Evolutionary conservation across 2,888 invertebrate species (phyloP).

Genomic region (Himalopsyche anomala): DNA sequence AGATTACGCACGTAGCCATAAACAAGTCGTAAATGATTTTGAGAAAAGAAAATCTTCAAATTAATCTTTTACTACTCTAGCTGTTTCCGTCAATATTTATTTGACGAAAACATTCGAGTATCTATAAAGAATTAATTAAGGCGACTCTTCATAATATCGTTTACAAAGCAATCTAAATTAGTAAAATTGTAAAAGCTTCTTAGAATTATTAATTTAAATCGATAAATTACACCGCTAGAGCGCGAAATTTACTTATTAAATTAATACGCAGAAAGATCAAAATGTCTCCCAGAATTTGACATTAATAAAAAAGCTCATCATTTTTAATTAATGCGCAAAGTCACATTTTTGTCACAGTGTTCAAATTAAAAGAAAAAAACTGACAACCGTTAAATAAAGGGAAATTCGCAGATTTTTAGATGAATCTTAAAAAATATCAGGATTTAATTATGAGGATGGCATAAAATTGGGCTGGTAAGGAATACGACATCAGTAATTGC

Average conservation of each 20-base stretch:
- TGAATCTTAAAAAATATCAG: not conserved
- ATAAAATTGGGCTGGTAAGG: not conserved
- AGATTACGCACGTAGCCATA: no score
- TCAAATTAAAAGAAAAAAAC: constrained; percentile 1
- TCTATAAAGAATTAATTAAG: no score
- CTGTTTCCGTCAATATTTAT: no score
- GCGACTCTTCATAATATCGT: no score
- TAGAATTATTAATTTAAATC: not conserved
- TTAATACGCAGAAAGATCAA: not conserved
- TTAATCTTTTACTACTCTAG: no score
- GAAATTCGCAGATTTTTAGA: not conserved
- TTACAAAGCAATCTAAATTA: no score
- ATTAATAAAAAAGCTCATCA: constrained; percentile 2
- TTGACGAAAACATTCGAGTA: no score
- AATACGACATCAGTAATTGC: not conserved
- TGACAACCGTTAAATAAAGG: not conserved
- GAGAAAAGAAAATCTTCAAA: no score
- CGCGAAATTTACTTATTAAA: constrained; percentile 2
- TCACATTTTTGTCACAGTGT: not conserved
- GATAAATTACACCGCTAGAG: not conserved
- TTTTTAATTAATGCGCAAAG: not conserved
- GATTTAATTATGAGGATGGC: not conserved
- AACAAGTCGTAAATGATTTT: no score
- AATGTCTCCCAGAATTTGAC: not conserved
- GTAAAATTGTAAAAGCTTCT: not conserved